phyloP scores from a whole-genome alignment of 1,140 invertebrate genomes.

The Brachionus asplanchnoidis region DNA sequence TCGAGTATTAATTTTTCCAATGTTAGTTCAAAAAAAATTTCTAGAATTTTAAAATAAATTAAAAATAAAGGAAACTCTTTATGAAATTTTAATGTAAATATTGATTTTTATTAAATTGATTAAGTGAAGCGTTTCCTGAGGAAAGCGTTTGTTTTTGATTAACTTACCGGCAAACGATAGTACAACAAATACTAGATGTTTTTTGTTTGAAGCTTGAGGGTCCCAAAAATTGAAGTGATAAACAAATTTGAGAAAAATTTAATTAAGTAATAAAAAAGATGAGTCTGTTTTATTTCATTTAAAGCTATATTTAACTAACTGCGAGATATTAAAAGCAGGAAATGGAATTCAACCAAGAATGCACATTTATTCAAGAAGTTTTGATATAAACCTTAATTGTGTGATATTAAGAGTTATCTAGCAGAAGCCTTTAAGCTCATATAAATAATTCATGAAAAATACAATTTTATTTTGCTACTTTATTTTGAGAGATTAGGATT shows the following conservation, averaged over 20 bases:
- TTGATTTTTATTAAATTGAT: neutral
- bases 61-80: neutral
- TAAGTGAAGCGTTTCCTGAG: neutral
- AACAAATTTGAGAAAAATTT: neutral
- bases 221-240: neutral
- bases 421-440: neutral
- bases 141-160: neutral
- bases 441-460: constrained; percentile 1
- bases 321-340: neutral
- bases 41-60: neutral
- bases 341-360: neutral
- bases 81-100: neutral
- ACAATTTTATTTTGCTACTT: neutral
- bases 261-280: neutral
- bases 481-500: neutral
- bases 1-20: neutral
- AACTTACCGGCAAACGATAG: neutral
- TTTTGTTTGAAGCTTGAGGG: neutral
- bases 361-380: neutral
- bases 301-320: neutral
- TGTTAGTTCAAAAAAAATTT: neutral
- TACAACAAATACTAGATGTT: neutral
- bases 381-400: neutral
- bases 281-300: neutral
- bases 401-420: neutral